Evolutionary conservation across 2,888 invertebrate species (phyloP).

Genomic region (Cataglyphis altisquamis): DNA sequence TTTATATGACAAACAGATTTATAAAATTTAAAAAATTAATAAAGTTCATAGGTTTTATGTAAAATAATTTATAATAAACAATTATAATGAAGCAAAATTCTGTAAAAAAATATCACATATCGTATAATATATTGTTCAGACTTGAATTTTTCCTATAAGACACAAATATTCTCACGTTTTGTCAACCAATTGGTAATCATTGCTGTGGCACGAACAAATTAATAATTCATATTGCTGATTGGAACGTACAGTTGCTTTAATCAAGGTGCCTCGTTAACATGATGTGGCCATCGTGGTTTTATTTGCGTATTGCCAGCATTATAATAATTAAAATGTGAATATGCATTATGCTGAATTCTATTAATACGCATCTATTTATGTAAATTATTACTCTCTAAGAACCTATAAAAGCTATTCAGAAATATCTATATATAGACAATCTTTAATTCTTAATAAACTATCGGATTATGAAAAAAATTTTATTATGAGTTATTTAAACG

Average conservation of each 20-base stretch:
- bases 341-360: conserved; percentile 22
- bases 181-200: conserved; percentile 2
- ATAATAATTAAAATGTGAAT: conserved; percentile 51
- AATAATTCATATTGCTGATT: conserved; percentile 62
- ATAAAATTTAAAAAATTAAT: not conserved
- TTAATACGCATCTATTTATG: not conserved
- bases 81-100: not conserved
- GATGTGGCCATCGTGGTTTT: conserved; percentile 29
- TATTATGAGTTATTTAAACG: not conserved
- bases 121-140: not conserved
- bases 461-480: not conserved
- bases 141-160: not conserved
- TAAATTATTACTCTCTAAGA: not conserved
- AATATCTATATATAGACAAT: not conserved
- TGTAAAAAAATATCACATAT: not conserved
- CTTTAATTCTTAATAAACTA: not conserved
- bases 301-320: conserved; percentile 39
- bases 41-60: not conserved
- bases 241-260: conserved; percentile 29
- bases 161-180: conserved; percentile 6
- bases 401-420: not conserved
- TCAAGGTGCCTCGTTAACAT: conserved; percentile 45
- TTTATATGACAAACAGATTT: not conserved
- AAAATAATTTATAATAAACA: not conserved
- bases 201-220: conserved; percentile 47